Evolutionary conservation across 2,797 vertebrate species (phyloP), one percentile per base, ranked within the genome.

Genomic region (Onychomys arenicola): DNA sequence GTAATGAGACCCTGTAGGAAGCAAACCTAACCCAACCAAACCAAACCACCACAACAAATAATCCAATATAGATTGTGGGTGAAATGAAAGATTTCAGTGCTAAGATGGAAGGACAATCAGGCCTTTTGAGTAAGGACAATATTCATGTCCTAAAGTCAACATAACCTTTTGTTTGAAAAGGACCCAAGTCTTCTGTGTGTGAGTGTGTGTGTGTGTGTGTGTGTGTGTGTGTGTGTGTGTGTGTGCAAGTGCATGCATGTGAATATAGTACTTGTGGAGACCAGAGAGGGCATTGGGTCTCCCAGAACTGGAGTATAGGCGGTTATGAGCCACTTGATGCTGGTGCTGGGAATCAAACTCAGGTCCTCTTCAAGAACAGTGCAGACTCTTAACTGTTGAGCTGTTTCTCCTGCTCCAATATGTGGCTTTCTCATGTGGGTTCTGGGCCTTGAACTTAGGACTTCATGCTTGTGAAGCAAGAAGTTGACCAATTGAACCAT

Each of bases 81-180:
- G 37, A 78, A 93, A 83, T 63, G 46, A 67, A 57, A 71, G 9
- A 7, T 43, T n/a, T 63, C 49, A 73, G 40, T 83, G 75, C 57
- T 57, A 76, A 25, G 57, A 27, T n/a, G 13, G 23, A 84, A 76
- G 34, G 1, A 16, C 75, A 59, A 23, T 19, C 13, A 57, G 17
- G 55, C 0, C 7, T 16, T 0, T 90, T 69, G 21, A 0, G 2
- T 89, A 34, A 77, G 29, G 57, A 21, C 3, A 6, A 7, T 32
- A 52, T 34, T 1, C 2, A 0, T 71, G 73, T 27, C 21, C 7
- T 9, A 16, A 3, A 1, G 8, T 37, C 9, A 37, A 13, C 7
- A 4, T 7, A 73, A 12, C 7, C 25, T 75, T n/a, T 32, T 11
- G 14, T 65, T 61, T 67, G 87, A 82, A 91, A 77, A 17, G 29